Conservation (phyloP, 1,140 invertebrate species). For the Trissolcus basalis region DNA sequence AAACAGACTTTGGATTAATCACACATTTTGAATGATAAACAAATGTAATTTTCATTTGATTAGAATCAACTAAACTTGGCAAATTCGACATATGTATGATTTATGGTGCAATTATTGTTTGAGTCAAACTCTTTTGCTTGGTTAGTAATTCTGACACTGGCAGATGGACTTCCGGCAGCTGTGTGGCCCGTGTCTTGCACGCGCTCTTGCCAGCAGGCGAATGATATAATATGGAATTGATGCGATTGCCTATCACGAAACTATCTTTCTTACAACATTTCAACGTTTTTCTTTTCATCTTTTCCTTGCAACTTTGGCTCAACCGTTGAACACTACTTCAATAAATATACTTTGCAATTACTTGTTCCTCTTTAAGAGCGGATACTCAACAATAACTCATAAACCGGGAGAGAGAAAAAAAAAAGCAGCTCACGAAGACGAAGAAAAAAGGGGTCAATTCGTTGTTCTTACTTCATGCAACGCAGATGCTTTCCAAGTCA, state of each 20-base stretch:
- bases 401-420: background rate
- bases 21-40: too few relatives aligned
- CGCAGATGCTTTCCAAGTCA: constrained; percentile 48
- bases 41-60: too few relatives aligned
- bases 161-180: constrained; percentile 72
- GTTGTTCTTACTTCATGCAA: constrained; percentile 36
- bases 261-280: constrained; percentile 9
- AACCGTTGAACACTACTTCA: constrained; percentile 16
- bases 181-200: constrained; percentile 66
- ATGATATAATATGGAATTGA: constrained; percentile 44
- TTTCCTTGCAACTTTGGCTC: too few relatives aligned
- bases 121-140: constrained; percentile 60
- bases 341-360: constrained; percentile 13
- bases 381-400: constrained; percentile 20
- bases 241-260: constrained; percentile 41
- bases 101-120: constrained; percentile 38
- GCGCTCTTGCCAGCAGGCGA: constrained; percentile 57
- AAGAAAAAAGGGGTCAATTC: constrained; percentile 17
- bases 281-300: background rate
- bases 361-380: constrained; percentile 13
- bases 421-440: constrained; percentile 20
- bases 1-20: too few relatives aligned
- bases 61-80: background rate
- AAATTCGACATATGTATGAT: constrained; percentile 26
- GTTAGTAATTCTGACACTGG: constrained; percentile 67